phyloP scores from a whole-genome alignment of 2,888 invertebrate species.

The Troilus luridus region DNA sequence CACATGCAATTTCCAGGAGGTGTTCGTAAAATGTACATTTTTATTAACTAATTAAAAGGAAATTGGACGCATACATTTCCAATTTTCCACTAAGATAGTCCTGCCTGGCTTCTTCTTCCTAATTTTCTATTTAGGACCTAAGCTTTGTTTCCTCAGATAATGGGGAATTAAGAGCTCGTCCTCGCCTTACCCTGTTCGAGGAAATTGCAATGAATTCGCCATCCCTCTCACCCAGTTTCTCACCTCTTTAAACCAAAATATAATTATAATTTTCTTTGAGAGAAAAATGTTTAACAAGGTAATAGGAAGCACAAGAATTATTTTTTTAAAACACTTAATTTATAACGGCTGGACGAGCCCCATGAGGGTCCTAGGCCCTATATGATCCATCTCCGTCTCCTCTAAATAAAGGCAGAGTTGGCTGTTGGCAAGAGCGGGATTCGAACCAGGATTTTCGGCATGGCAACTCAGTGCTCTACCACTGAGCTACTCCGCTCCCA shows the following conservation, averaged over 20 bases:
- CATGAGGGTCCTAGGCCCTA: too few species aligned
- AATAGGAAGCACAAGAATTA: too few species aligned
- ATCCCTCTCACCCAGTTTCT: background rate
- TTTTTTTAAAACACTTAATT: too few species aligned
- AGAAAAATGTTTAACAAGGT: too few species aligned
- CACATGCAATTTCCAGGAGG: too few species aligned
- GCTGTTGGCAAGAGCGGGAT: too few species aligned
- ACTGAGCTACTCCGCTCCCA: too few species aligned
- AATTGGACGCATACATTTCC: background rate
- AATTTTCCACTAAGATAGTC: background rate
- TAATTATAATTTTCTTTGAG: background rate
- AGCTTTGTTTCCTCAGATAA: background rate
- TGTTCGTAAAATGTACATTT: background rate
- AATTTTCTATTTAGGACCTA: background rate
- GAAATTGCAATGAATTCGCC: background rate
- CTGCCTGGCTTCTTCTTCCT: background rate
- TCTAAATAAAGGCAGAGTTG: too few species aligned
- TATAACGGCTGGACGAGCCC: too few species aligned
- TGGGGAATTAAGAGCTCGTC: background rate
- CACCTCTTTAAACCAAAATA: background rate
- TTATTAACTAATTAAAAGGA: background rate
- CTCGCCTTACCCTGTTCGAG: background rate
- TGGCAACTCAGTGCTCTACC: too few species aligned
- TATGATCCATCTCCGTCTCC: too few species aligned
- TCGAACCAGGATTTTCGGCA: too few species aligned